Evolutionary conservation across 2,797 vertebrate species (phyloP).

Genomic region (Phataginus tricuspis): DNA sequence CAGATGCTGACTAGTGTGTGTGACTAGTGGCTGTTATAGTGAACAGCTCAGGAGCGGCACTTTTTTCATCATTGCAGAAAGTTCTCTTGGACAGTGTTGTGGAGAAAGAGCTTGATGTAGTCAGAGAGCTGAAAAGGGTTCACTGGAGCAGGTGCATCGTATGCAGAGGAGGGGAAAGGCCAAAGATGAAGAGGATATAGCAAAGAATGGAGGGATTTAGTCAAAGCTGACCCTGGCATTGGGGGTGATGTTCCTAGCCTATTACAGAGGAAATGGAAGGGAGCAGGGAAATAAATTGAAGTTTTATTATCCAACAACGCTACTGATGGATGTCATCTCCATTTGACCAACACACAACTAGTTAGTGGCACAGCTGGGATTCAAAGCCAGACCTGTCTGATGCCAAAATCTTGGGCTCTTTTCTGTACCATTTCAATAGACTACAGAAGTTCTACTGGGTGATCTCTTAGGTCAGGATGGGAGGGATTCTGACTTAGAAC

Average conservation of each 20-base stretch:
- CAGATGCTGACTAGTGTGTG: neutral
- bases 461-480: neutral
- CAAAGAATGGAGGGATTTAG: neutral
- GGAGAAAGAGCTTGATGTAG: conserved; percentile 13
- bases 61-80: neutral
- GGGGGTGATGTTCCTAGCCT: neutral
- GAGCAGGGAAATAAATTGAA: conserved; percentile 22
- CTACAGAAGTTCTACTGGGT: neutral
- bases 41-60: neutral
- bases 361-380: conserved; percentile 1
- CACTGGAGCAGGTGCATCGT: neutral
- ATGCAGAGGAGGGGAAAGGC: neutral
- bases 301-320: neutral
- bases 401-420: conserved; percentile 10
- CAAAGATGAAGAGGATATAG: neutral
- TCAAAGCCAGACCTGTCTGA: neutral
- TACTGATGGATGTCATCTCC: neutral
- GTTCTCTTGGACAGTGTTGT: neutral
- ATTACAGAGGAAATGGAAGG: neutral
- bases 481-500: conserved; percentile 27
- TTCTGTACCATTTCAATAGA: neutral
- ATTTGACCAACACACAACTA: neutral
- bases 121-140: conserved; percentile 42
- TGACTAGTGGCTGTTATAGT: neutral
- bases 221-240: neutral